A percentile compares a stretch with the other conserved stretches of the same genome.
Conservation (phyloP, 2,888 invertebrate species). For the Stenichneumon culpator region DNA sequence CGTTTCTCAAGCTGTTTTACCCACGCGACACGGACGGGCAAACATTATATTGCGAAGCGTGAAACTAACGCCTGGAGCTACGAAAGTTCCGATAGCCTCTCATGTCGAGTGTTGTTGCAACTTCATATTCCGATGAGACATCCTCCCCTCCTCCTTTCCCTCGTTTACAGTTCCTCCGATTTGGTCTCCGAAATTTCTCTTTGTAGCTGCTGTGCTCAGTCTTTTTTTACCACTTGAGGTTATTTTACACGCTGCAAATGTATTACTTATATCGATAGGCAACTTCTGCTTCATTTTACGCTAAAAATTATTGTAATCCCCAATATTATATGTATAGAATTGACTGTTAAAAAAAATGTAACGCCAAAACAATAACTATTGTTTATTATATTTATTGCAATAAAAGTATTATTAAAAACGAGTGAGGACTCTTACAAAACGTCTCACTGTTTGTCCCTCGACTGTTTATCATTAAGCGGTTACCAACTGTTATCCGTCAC, state of each 20-base stretch:
- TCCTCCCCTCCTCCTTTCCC: slow-evolving; percentile 6
- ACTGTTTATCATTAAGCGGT: background rate
- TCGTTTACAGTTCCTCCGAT: slow-evolving; percentile 14
- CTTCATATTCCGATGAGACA: slow-evolving; percentile 44
- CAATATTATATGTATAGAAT: slow-evolving; percentile 79
- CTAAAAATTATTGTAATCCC: slow-evolving; percentile 78
- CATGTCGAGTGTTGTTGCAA: slow-evolving; percentile 30
- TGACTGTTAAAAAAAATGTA: slow-evolving; percentile 80
- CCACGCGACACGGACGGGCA: slow-evolving; percentile 9
- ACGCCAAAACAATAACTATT: slow-evolving; percentile 81
- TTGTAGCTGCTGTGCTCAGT: slow-evolving; percentile 76
- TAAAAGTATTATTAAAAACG: slow-evolving; percentile 78
- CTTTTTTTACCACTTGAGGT: slow-evolving; percentile 71
- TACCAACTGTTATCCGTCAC: background rate
- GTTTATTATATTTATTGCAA: slow-evolving; percentile 82
- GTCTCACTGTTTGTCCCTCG: background rate
- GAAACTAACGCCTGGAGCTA: slow-evolving; percentile 5
- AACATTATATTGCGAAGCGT: slow-evolving; percentile 24
- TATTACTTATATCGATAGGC: slow-evolving; percentile 78
- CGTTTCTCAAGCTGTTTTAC: slow-evolving; percentile 22
- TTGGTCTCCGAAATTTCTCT: background rate
- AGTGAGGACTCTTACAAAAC: background rate
- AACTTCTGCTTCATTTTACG: slow-evolving; percentile 78
- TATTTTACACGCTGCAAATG: slow-evolving; percentile 77
- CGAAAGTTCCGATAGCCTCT: slow-evolving; percentile 23